Base-by-base conservation (phyloP, 1,140 invertebrate genomes). In the Eurytemora carolleeae region DNA sequence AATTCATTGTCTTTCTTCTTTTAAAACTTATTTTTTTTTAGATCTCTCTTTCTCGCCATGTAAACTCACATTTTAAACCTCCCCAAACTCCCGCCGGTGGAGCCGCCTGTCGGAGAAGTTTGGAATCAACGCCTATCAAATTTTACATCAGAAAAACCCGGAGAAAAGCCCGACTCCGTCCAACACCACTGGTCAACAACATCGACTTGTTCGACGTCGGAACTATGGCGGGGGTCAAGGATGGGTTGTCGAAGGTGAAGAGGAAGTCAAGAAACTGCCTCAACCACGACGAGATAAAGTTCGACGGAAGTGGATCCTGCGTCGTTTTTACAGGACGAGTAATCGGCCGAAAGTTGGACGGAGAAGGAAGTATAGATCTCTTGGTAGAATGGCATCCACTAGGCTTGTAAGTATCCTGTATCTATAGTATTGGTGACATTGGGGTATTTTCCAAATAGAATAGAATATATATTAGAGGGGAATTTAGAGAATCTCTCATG, bases 41-140 rank as follows among this genome's bases (percentile, higher is more conserved):
- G 86, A 78, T 79, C 65, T 80, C 86, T 55, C 74, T 95, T 60
- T 85, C 93, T 70, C 80, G 88, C 66, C 92, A 96, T 69, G 89
- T 95, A 15, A 94, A 96, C 73, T 80, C 83, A 67, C 92, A 96
- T 71, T 95, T 95, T 73, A 84, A 73, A 78, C 71, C 77, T 76
- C 76, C 77, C 58, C 73, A 75, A 55, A 74, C 77, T 64, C 78
- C 77, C 55, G 80, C 81, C 67, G 24, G n/a, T 31, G 16, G n/a
- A 20, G 22, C 16, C 22, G 23, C 16, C 17, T n/a, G 22, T 17
- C 22, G 58, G 1, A 16, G 19, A 18, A 31, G 58, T 25, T 17
- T 16, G 15, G 25, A 26, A 53, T 19, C 31, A 24, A 53, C 59
- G 1, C 26, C 52, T 18, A 53, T 20, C 16, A 20, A 55, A 17